Evolutionary conservation across 2,888 invertebrate genomes (phyloP).

Genomic region (Cartodere bifasciata): DNA sequence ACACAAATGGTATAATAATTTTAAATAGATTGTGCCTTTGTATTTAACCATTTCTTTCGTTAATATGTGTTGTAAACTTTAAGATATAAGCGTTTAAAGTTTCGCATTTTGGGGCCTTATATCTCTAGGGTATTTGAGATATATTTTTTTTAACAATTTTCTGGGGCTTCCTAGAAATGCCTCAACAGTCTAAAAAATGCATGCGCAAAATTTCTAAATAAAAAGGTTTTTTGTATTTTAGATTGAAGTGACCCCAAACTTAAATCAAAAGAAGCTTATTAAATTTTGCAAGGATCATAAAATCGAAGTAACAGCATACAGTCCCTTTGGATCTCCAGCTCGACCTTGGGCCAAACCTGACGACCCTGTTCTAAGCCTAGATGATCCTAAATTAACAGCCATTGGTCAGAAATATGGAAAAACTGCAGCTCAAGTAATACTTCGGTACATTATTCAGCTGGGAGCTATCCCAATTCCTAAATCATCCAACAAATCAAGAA

Average conservation of each 20-base stretch:
- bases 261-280: constrained; percentile 54
- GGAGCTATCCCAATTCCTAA: constrained; percentile 45
- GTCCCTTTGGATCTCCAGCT: constrained; percentile 65
- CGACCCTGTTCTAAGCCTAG: constrained; percentile 43
- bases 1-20: too few relatives aligned
- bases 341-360: constrained; percentile 56
- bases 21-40: too few relatives aligned
- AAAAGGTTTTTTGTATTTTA: constrained; percentile 34
- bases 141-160: too few relatives aligned
- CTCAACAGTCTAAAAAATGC: too few relatives aligned
- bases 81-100: too few relatives aligned
- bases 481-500: constrained; percentile 39
- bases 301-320: constrained; percentile 62
- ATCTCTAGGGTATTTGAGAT: too few relatives aligned
- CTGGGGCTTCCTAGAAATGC: too few relatives aligned
- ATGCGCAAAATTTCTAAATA: too few relatives aligned
- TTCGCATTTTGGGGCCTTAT: too few relatives aligned
- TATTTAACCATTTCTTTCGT: too few relatives aligned
- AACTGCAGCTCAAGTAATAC: constrained; percentile 53
- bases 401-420: constrained; percentile 56
- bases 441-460: constrained; percentile 44
- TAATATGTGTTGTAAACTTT: too few relatives aligned
- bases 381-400: constrained; percentile 45
- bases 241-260: constrained; percentile 52
- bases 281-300: constrained; percentile 50